Percentiles rank a stretch among this genome's conserved stretches.
These are phyloP conservation scores for Ephestia elutella DNA, from an alignment of 1,140 invertebrate genomes.

Conservation along the genomic window DNA sequence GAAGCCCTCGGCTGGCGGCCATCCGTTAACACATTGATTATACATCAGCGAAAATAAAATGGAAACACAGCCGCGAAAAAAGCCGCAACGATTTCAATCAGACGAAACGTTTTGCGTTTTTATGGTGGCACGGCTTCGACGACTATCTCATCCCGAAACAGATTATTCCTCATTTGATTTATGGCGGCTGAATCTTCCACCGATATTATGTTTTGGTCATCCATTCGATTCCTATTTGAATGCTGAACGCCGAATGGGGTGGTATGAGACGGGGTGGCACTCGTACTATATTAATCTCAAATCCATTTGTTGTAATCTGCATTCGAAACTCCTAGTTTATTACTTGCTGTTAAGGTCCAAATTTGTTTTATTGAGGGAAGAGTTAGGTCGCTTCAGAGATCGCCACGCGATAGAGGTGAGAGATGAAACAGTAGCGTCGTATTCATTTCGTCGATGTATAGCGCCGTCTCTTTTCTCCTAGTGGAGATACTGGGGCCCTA, in stretches of 20 bases:
- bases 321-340: slow-evolving; percentile 50
- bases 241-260: slow-evolving; percentile 68
- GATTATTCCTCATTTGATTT: slow-evolving; percentile 74
- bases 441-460: slow-evolving; percentile 67
- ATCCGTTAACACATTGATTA: slow-evolving; percentile 73
- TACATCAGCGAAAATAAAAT: slow-evolving; percentile 72
- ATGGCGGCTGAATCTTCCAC: slow-evolving; percentile 69
- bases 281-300: slow-evolving; percentile 73
- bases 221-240: slow-evolving; percentile 75
- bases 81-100: slow-evolving; percentile 70
- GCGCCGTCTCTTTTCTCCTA: slow-evolving; percentile 53
- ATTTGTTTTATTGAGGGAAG: slow-evolving; percentile 52
- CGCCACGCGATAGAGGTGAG: slow-evolving; percentile 69
- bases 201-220: slow-evolving; percentile 75
- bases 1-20: slow-evolving; percentile 55
- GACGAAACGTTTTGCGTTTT: slow-evolving; percentile 72
- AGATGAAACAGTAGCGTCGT: slow-evolving; percentile 72
- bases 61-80: slow-evolving; percentile 64
- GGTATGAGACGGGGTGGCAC: slow-evolving; percentile 67
- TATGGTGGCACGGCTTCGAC: slow-evolving; percentile 59
- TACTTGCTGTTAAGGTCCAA: slow-evolving; percentile 47
- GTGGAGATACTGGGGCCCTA: slow-evolving; percentile 64
- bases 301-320: slow-evolving; percentile 70
- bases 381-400: slow-evolving; percentile 71
- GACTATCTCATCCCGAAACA: slow-evolving; percentile 69